Conservation (phyloP, 1,140 invertebrate species). For the Spodoptera litura region DNA sequence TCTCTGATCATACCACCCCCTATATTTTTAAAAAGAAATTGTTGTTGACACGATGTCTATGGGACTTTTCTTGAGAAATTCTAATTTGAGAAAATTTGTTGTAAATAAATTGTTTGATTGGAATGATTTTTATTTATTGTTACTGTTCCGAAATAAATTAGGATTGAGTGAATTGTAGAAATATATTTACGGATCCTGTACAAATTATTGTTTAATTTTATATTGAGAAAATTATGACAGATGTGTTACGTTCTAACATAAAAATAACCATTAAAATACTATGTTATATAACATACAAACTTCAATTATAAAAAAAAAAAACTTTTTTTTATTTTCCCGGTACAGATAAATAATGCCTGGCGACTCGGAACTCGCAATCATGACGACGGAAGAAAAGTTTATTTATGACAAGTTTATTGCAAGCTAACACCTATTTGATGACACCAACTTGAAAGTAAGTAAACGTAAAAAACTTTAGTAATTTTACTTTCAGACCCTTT, state of each 20-base stretch:
- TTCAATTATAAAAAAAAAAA: too few species aligned
- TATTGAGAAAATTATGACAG: too few species aligned
- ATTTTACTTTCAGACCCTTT: slow-evolving; percentile 23
- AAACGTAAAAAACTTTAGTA: slow-evolving; percentile 39
- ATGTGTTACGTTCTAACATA: too few species aligned
- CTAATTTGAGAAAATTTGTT: slow-evolving; percentile 2
- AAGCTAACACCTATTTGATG: slow-evolving; percentile 33
- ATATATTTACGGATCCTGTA: too few species aligned
- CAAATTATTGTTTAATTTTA: too few species aligned
- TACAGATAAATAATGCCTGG: neutral
- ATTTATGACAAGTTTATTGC: slow-evolving; percentile 32
- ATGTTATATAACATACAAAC: too few species aligned
- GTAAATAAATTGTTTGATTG: too few species aligned
- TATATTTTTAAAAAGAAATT: slow-evolving; percentile 44
- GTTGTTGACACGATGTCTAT: slow-evolving; percentile 45
- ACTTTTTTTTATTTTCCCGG: too few species aligned
- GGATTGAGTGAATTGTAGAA: too few species aligned
- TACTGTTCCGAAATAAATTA: too few species aligned
- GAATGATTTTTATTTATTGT: too few species aligned
- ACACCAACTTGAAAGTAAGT: slow-evolving; percentile 18
- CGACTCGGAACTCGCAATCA: slow-evolving; percentile 1
- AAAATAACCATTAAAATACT: too few species aligned
- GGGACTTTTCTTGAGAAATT: neutral
- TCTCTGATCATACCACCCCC: slow-evolving; percentile 38
- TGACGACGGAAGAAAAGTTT: slow-evolving; percentile 17